A percentile compares a stretch with the other conserved stretches of the same genome.
Evolutionary conservation across 2,113 vertebrate species (phyloP).

Genomic region (Motacilla tschutschensis): DNA sequence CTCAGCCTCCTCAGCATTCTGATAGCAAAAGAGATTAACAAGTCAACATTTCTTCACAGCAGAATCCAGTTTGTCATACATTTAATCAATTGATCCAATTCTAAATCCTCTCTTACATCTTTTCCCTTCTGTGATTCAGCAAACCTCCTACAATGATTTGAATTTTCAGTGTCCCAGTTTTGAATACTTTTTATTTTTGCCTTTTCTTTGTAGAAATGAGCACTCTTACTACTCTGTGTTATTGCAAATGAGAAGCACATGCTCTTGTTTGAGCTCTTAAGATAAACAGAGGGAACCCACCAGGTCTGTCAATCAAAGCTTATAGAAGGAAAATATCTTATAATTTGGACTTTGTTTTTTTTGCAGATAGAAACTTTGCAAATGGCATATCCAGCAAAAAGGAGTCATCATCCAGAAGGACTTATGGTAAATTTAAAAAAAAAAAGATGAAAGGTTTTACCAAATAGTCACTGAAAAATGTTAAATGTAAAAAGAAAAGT

Average conservation of each 20-base stretch:
- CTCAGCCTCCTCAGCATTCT: neutral
- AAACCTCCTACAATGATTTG: neutral
- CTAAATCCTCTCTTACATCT: neutral
- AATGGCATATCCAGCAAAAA: neutral
- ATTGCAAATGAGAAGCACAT: neutral
- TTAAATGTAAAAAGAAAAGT: neutral
- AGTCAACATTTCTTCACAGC: slow-evolving; percentile 18
- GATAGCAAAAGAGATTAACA: neutral
- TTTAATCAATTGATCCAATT: slow-evolving; percentile 24
- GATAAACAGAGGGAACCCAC: slow-evolving; percentile 28
- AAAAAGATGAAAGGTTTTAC: neutral
- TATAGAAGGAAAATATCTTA: neutral
- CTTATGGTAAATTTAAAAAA: neutral
- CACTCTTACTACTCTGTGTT: neutral
- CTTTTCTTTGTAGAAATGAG: slow-evolving; percentile 12
- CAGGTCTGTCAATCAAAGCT: slow-evolving; percentile 2
- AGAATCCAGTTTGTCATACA: slow-evolving; percentile 17
- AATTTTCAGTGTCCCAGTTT: neutral
- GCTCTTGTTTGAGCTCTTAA: slow-evolving; percentile 28
- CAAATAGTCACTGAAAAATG: neutral
- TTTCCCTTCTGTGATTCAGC: neutral
- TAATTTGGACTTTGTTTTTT: neutral
- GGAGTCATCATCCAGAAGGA: neutral
- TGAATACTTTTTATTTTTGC: slow-evolving; percentile 18
- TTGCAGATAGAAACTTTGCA: neutral